phyloP scores from a whole-genome alignment of 2,888 invertebrate genomes.

The Amiota mariae region DNA sequence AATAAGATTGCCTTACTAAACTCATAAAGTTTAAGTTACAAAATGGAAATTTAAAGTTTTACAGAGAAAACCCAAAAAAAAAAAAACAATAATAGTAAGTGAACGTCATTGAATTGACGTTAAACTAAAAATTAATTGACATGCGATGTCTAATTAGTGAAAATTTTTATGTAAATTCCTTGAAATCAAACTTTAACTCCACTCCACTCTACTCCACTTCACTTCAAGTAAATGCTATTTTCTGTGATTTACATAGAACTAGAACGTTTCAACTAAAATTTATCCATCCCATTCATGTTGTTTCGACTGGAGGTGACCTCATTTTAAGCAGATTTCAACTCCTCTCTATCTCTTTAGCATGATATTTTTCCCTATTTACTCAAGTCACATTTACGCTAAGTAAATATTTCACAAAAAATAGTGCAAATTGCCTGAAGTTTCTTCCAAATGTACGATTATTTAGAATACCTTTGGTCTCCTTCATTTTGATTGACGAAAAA shows the following conservation, averaged over 20 bases:
- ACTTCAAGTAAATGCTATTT: slow-evolving; percentile 57
- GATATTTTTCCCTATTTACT: slow-evolving; percentile 30
- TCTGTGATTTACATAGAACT: slow-evolving; percentile 62
- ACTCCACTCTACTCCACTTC: no score
- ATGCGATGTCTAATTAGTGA: slow-evolving; percentile 59
- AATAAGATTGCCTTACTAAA: slow-evolving; percentile 22
- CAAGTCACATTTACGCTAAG: slow-evolving; percentile 45
- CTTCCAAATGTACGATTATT: background rate
- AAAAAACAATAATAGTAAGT: background rate
- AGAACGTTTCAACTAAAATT: slow-evolving; percentile 49
- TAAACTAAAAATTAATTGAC: background rate
- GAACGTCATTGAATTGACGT: background rate
- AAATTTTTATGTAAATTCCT: slow-evolving; percentile 46
- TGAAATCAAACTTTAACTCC: slow-evolving; percentile 54
- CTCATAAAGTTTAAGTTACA: slow-evolving; percentile 30
- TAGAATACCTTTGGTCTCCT: slow-evolving; percentile 5
- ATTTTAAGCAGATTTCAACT: no score
- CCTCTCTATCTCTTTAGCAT: background rate
- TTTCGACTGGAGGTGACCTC: no score
- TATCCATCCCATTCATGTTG: no score
- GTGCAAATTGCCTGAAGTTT: slow-evolving; percentile 41
- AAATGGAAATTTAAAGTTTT: slow-evolving; percentile 1
- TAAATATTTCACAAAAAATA: slow-evolving; percentile 38
- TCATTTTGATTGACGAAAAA: slow-evolving; percentile 33
- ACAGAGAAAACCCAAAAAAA: background rate